Evolutionary conservation across 2,113 vertebrate genomes (phyloP).

Genomic region (Dendropsophus ebraccatus): DNA sequence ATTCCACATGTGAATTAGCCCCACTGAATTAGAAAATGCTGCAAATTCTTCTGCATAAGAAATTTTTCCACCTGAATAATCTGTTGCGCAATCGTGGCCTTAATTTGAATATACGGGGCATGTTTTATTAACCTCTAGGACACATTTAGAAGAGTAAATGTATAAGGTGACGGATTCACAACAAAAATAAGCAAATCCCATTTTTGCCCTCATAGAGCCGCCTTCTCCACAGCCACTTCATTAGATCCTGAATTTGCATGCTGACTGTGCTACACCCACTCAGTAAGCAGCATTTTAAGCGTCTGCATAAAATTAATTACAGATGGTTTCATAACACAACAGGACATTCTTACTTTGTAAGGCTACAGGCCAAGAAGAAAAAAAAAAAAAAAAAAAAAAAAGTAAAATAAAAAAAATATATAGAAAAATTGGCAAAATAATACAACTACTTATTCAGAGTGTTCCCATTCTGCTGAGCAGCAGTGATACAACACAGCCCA

Average conservation of each 20-base stretch:
- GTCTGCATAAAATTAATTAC: slow-evolving; percentile 45
- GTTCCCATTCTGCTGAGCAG: slow-evolving; percentile 11
- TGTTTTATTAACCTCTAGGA: background rate
- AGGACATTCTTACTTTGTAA: slow-evolving; percentile 11
- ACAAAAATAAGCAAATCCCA: too few relatives aligned
- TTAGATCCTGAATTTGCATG: slow-evolving; percentile 22
- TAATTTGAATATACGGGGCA: too few relatives aligned
- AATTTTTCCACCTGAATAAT: too few relatives aligned
- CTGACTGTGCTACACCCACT: slow-evolving; percentile 45
- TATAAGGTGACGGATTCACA: too few relatives aligned
- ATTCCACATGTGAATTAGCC: too few relatives aligned
- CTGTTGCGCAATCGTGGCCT: too few relatives aligned
- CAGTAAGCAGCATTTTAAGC: slow-evolving; percentile 21
- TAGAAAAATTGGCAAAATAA: slow-evolving; percentile 9
- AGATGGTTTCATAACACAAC: slow-evolving; percentile 48
- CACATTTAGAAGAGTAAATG: background rate
- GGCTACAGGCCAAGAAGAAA: background rate
- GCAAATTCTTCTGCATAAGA: too few relatives aligned
- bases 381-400: background rate
- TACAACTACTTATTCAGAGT: background rate
- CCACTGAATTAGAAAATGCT: too few relatives aligned
- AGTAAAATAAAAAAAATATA: background rate
- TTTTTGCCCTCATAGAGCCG: background rate
- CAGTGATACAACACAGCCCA: background rate
- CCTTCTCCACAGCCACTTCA: background rate